Base-by-base conservation (phyloP, 1,140 invertebrate genomes). In the Bombus soroeensis region DNA sequence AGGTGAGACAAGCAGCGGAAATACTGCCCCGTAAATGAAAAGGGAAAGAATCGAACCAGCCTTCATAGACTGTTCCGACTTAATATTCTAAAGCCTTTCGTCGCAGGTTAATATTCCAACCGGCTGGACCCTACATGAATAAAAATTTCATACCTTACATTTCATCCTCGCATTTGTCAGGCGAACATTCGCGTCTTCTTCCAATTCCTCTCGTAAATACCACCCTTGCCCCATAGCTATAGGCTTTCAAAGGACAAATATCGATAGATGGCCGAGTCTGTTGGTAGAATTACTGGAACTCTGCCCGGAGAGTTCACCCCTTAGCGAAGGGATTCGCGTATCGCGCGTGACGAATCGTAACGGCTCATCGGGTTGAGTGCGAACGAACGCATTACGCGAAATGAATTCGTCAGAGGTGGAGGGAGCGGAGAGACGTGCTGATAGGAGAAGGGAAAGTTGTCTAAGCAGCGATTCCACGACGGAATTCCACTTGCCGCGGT, bases 401-500 rank as follows among this genome's bases (percentile, higher is more conserved):
- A 57, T 47, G 32, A 34, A 62, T 62, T 28, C 22, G 59, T 62
- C 10, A 62, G 28, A 28, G 28, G 3, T 28, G 28, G 28, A 28
- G 25, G 0, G 0, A 28, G 3, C 28, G 10, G 25, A 59, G 18
- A 8, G 25, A 59, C 0, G 18, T 22, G 47, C 47, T 22, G 47
- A 53, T 53, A 53, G 47, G 28, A n/a, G 12, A n/a, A 13, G 59
- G 10, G 28, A n/a, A 62, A n/a, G 28, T 62, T n/a, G 59, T 53
- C 1, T 53, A 47, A 47, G 47, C 15, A 47, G 47, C 47, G 47
- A 53, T 53, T 53, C 6, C 47, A 1, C 18, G 18, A n/a, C 28
- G 59, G 86, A 87, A 87, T 84, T 84, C 57, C 81, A 84, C 71
- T 83, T 57, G 87, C 57, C 74, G 34, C 47, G 66, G 12, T 70